phyloP scores from a whole-genome alignment of 2,113 vertebrate genomes.

The Bubo bubo region DNA sequence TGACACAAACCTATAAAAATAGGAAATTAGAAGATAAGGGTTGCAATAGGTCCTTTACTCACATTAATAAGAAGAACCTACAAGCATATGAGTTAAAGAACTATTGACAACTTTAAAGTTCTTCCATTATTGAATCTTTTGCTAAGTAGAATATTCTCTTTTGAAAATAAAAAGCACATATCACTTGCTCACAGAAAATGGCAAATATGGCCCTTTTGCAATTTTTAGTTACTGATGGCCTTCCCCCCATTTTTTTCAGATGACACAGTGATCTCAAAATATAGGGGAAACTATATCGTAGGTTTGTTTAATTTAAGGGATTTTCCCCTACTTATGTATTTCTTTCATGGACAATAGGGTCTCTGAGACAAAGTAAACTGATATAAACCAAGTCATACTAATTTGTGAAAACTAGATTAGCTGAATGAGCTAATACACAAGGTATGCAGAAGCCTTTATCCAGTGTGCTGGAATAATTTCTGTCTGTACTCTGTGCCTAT shows the following conservation, averaged over 20 bases:
- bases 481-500: background rate
- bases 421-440: background rate
- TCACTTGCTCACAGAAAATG: background rate
- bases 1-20: background rate
- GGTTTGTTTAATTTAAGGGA: background rate
- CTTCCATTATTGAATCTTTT: background rate
- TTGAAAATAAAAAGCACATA: background rate
- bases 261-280: background rate
- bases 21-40: background rate
- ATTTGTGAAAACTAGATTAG: background rate
- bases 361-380: background rate
- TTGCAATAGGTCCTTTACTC: background rate
- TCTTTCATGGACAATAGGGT: background rate
- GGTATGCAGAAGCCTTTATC: background rate
- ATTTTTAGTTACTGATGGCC: background rate
- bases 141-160: background rate
- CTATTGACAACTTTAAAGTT: background rate
- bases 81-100: background rate
- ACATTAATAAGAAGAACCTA: background rate
- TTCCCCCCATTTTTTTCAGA: background rate
- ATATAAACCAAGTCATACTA: background rate
- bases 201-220: fast-evolving
- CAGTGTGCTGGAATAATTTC: background rate
- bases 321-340: background rate
- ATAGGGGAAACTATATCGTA: background rate